Evolutionary conservation across 2,888 invertebrate genomes (phyloP).

Genomic region (Mythimna albipuncta): DNA sequence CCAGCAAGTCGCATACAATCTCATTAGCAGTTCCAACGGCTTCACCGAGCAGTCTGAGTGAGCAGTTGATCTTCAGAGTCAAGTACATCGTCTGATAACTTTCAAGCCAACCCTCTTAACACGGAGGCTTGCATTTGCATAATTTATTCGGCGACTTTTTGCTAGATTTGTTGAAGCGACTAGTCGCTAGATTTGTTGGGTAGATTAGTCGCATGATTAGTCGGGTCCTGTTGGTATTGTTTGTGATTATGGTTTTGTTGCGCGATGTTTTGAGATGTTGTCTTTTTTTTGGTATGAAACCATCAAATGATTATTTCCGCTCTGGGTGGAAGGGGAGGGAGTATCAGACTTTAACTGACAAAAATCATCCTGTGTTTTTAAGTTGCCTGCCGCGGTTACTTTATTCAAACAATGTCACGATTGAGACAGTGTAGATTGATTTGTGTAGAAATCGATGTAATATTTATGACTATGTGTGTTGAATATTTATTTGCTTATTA

Average conservation of each 20-base stretch:
- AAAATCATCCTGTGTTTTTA: too few relatives aligned
- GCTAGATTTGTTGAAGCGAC: conserved; percentile 56
- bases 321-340: too few relatives aligned
- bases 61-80: conserved; percentile 72
- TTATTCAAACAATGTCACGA: too few relatives aligned
- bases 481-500: too few relatives aligned
- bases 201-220: conserved; percentile 33
- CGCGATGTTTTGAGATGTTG: too few relatives aligned
- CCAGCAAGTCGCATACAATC: conserved; percentile 54
- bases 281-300: too few relatives aligned
- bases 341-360: too few relatives aligned
- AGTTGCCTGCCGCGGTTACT: too few relatives aligned
- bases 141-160: conserved; percentile 69
- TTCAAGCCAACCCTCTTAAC: conserved; percentile 69
- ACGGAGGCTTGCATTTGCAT: conserved; percentile 68
- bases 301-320: too few relatives aligned
- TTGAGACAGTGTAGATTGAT: too few relatives aligned
- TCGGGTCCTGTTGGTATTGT: conserved; percentile 50
- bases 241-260: conserved; percentile 23
- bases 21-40: conserved; percentile 59
- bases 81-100: conserved; percentile 70
- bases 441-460: too few relatives aligned
- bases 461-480: too few relatives aligned
- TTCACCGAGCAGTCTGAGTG: conserved; percentile 51
- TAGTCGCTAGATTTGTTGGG: conserved; percentile 40